Evolutionary conservation across 2,888 invertebrate genomes (phyloP).

Genomic region (Drosophila helvetica): DNA sequence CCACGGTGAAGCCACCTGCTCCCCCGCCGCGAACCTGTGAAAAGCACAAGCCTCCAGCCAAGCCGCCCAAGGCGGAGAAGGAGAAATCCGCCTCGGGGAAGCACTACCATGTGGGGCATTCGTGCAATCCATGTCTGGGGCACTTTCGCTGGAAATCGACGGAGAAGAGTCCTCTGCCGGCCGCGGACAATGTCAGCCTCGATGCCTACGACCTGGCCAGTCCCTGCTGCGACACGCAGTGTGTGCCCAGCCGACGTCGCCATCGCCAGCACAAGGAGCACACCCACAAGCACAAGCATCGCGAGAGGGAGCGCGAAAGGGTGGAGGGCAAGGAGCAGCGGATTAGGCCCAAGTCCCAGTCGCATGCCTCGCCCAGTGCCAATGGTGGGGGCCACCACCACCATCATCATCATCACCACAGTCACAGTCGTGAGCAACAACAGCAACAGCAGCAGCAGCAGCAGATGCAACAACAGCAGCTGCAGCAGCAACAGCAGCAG

Average conservation of each 20-base stretch:
- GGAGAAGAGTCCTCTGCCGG: conserved; percentile 75
- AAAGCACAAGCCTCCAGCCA: conserved; percentile 80
- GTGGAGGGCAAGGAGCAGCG: conserved; percentile 64
- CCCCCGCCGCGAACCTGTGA: conserved; percentile 82
- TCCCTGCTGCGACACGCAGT: conserved; percentile 94
- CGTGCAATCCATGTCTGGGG: conserved; percentile 90
- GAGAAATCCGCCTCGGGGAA: conserved; percentile 75
- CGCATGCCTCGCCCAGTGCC: conserved; percentile 51
- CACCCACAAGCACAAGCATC: conserved; percentile 86
- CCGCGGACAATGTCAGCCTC: conserved; percentile 89
- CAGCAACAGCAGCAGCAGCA: conserved; percentile 75
- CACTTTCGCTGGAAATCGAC: conserved; percentile 84
- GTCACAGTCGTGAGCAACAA: conserved; percentile 76
- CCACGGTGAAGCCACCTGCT: conserved; percentile 72
- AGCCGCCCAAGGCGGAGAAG: conserved; percentile 70
- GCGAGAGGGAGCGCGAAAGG: conserved; percentile 84
- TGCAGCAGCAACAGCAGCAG: conserved; percentile 76
- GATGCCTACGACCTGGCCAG: conserved; percentile 94
- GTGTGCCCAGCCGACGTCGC: conserved; percentile 88
- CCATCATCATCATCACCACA: conserved; percentile 72
- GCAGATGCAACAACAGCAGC: conserved; percentile 76
- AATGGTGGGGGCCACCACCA: conserved; percentile 60
- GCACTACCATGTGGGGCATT: conserved; percentile 85
- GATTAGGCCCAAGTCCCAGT: conserved; percentile 47
- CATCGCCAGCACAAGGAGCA: conserved; percentile 87